These are phyloP conservation scores for Ameiurus melas DNA, from an alignment of 2,113 vertebrate species.

Conservation along the genomic window DNA sequence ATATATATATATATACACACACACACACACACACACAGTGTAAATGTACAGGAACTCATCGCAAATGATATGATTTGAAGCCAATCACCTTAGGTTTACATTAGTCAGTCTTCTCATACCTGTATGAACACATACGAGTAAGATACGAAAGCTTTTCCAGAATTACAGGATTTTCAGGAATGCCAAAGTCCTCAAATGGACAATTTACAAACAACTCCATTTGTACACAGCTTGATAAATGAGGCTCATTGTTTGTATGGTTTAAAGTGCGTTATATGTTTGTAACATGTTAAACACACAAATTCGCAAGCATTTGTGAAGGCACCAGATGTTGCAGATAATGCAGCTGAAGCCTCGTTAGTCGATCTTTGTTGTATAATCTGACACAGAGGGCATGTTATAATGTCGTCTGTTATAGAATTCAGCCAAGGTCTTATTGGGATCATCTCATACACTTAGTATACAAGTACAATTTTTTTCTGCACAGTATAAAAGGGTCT, in stretches of 20 bases:
- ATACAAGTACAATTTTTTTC: neutral
- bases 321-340: neutral
- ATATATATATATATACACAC: too few species aligned
- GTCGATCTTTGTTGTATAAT: neutral
- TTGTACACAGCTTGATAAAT: neutral
- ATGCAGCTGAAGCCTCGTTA: neutral
- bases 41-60: too few species aligned
- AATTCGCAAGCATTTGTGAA: neutral
- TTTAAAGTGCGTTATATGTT: neutral
- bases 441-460: neutral
- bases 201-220: neutral
- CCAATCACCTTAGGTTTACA: neutral
- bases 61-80: too few species aligned
- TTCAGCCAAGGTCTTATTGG: neutral
- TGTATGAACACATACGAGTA: neutral
- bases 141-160: neutral
- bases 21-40: too few species aligned
- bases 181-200: neutral
- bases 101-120: neutral
- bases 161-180: too few species aligned
- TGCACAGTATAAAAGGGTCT: neutral
- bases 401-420: neutral
- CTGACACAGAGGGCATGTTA: neutral
- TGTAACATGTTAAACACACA: neutral
- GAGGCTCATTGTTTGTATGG: neutral